Evolutionary conservation across 2,113 vertebrate species (phyloP).

Genomic region (Ranitomeya variabilis): DNA sequence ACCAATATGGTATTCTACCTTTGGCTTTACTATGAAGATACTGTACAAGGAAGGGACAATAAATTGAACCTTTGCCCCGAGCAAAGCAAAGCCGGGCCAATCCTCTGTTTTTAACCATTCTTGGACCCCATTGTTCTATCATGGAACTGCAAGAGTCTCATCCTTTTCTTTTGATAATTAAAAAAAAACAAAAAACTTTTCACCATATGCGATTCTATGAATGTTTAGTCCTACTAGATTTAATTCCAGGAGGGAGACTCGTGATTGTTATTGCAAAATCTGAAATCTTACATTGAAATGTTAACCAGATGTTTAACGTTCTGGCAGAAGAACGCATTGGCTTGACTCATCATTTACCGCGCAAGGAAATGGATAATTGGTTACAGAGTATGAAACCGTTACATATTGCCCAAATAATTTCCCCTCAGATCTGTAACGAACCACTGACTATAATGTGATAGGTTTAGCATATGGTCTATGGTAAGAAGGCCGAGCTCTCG

Average conservation of each 20-base stretch:
- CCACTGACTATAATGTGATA: slow-evolving; percentile 33
- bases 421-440: slow-evolving; percentile 24
- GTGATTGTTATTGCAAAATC: slow-evolving; percentile 20
- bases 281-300: slow-evolving; percentile 52
- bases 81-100: too few species aligned
- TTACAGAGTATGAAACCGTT: slow-evolving; percentile 42
- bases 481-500: slow-evolving; percentile 2
- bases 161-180: background rate
- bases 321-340: slow-evolving; percentile 39
- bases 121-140: too few species aligned
- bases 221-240: background rate
- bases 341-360: slow-evolving; percentile 4
- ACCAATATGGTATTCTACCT: too few species aligned
- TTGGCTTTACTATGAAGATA: too few species aligned
- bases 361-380: slow-evolving; percentile 44
- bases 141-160: background rate
- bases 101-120: too few species aligned
- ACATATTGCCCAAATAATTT: slow-evolving; percentile 37
- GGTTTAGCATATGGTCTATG: slow-evolving; percentile 55
- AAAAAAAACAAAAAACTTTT: background rate
- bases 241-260: background rate
- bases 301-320: slow-evolving; percentile 53
- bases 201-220: background rate
- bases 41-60: too few species aligned
- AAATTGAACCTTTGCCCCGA: too few species aligned